Conservation (phyloP, 2,888 invertebrate genomes). For the Andrena marginata region DNA sequence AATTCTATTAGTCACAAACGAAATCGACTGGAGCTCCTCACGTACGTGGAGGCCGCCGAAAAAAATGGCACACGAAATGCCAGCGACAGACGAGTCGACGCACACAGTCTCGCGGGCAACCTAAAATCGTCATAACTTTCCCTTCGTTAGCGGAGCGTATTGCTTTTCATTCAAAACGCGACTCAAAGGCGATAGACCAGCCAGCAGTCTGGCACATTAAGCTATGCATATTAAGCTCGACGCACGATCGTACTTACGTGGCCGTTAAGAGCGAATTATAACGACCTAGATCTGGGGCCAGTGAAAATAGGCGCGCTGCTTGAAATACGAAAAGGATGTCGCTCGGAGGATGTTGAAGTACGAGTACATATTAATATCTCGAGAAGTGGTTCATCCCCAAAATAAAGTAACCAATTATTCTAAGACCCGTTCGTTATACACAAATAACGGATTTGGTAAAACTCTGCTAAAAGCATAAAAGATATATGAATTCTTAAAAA, state of each 20-base stretch:
- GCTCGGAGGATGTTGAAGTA: background rate
- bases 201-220: slow-evolving; percentile 41
- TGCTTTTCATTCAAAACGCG: slow-evolving; percentile 66
- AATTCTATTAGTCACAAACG: background rate
- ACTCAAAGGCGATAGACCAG: slow-evolving; percentile 42
- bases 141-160: slow-evolving; percentile 51
- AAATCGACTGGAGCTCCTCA: slow-evolving; percentile 3
- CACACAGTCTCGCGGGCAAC: slow-evolving; percentile 1
- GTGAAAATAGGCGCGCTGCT: slow-evolving; percentile 33
- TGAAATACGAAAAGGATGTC: slow-evolving; percentile 12
- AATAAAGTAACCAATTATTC: no score
- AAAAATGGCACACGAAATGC: slow-evolving; percentile 23
- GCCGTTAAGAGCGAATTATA: slow-evolving; percentile 48
- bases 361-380: no score
- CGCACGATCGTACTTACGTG: slow-evolving; percentile 49
- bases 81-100: slow-evolving; percentile 13
- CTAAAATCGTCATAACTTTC: slow-evolving; percentile 69
- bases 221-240: slow-evolving; percentile 69
- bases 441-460: no score
- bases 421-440: no score
- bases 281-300: slow-evolving; percentile 60
- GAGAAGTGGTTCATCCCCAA: no score
- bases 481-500: no score
- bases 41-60: slow-evolving; percentile 40
- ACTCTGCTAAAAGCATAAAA: no score